Conservation (phyloP, 1,140 invertebrate genomes). For the Drosophila malerkotliana region DNA sequence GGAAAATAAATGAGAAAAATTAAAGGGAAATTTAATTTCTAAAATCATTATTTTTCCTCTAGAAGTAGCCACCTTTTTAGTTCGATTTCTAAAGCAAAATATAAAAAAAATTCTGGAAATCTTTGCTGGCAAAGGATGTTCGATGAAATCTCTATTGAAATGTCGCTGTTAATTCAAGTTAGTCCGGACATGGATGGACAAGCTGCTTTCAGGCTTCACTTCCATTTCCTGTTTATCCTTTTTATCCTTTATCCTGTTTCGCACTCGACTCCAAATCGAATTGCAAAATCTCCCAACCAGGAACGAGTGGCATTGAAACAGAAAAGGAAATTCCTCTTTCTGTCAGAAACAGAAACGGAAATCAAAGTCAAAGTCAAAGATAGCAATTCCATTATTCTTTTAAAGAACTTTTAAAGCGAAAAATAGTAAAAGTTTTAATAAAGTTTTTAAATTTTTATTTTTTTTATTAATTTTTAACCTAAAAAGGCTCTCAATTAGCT, state of each 20-base stretch:
- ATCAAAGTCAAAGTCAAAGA: slow-evolving; percentile 12
- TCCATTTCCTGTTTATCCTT: slow-evolving; percentile 5
- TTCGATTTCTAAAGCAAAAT: neutral
- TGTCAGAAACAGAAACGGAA: slow-evolving; percentile 1
- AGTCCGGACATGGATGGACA: neutral
- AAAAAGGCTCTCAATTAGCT: no score
- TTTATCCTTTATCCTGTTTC: slow-evolving; percentile 6
- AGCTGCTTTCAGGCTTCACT: neutral
- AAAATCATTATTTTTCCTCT: no score
- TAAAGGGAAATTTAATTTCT: no score
- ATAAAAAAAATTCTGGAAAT: neutral
- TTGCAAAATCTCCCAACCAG: neutral
- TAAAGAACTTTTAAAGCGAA: neutral
- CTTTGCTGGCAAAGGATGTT: neutral
- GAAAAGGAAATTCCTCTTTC: neutral
- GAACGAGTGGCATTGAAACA: slow-evolving; percentile 8
- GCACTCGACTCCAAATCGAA: slow-evolving; percentile 15
- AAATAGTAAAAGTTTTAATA: no score
- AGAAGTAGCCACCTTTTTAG: no score
- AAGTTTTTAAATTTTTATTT: no score
- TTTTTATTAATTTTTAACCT: no score
- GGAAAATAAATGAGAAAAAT: no score
- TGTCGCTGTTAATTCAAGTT: neutral
- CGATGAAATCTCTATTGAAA: slow-evolving; percentile 7
- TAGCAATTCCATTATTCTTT: slow-evolving; percentile 2